Base-by-base conservation (phyloP, 2,797 vertebrate genomes). In the Oreochromis mossambicus region DNA sequence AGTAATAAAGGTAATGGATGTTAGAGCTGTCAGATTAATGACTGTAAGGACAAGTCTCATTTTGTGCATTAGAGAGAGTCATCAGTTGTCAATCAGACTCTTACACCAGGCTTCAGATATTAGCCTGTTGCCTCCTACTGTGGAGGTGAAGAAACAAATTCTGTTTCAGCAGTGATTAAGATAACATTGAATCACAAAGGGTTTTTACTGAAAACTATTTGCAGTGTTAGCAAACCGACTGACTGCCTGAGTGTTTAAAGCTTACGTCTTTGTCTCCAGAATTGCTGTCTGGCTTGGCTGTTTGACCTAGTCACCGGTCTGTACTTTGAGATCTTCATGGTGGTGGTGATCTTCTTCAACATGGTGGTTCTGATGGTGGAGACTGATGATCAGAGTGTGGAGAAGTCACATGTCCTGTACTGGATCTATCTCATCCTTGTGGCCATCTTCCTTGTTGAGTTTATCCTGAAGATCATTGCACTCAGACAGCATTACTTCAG, bases 361-460 rank as follows among this genome's bases (percentile, higher is more conserved):
- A 96, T 98, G 97, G 92, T 98, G 81, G 95, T 95, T 26, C 96
- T 97, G 97, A 98, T 98, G 98, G 93, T 97, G 11, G 97, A 99
- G 92, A 97, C 97, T 0, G 94, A 97, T 0, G 92, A 97, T 7
- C 95, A 97, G 90, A 97, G 96, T 0, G 0, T 3, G 0, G 82
- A 96, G 51, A 97, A 94, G 76, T 94, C 95, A 1, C 2, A 61
- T 0, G 92, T 98, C 24, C 93, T 99, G 21, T 87, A 87, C 89
- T 94, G 94, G 58, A 88, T 98, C 80, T 95, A 96, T 82, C 83
- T 98, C 46, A 19, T 95, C 86, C 97, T 98, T 93, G 95, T 98
- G 0, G 55, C 97, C 79, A 8, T 99, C 94, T 99, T 98, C 96
- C 96, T 97, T 0, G 87, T 91, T 0, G 98, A 99, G 92, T 97